phyloP scores from a whole-genome alignment of 2,888 invertebrate genomes.

The Xestia rhomboidea region DNA sequence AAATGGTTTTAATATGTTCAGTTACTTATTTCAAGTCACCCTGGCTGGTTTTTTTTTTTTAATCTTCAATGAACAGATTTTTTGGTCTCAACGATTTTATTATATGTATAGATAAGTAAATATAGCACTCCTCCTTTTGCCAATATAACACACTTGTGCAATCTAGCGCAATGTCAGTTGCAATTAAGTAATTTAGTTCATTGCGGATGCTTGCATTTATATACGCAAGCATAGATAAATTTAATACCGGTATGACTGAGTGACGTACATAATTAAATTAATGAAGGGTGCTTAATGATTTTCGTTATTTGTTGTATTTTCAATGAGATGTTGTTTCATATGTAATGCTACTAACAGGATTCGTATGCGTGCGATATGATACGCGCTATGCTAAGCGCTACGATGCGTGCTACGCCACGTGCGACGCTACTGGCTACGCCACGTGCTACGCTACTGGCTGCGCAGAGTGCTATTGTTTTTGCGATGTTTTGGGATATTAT shows the following conservation, averaged over 20 bases:
- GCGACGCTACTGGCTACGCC: not conserved
- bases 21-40: no score
- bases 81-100: no score
- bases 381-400: not conserved
- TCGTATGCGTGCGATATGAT: not conserved
- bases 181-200: conserved; percentile 38
- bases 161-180: conserved; percentile 45
- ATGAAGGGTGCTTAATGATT: not conserved
- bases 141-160: conserved; percentile 15
- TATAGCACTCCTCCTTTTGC: conserved; percentile 10
- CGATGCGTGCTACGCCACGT: not conserved
- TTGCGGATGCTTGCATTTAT: conserved; percentile 37
- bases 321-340: not conserved
- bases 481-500: not conserved
- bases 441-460: not conserved
- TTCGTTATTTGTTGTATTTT: not conserved
- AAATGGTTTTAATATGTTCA: no score
- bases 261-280: conserved; percentile 11
- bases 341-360: not conserved
- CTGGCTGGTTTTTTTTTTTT: no score
- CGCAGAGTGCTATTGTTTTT: not conserved
- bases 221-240: conserved; percentile 23
- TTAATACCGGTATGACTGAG: not conserved
- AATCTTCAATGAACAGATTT: no score
- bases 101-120: not conserved